These are phyloP conservation scores for Kryptolebias marmoratus DNA, from an alignment of 2,113 vertebrate genomes.

Conservation along the genomic window DNA sequence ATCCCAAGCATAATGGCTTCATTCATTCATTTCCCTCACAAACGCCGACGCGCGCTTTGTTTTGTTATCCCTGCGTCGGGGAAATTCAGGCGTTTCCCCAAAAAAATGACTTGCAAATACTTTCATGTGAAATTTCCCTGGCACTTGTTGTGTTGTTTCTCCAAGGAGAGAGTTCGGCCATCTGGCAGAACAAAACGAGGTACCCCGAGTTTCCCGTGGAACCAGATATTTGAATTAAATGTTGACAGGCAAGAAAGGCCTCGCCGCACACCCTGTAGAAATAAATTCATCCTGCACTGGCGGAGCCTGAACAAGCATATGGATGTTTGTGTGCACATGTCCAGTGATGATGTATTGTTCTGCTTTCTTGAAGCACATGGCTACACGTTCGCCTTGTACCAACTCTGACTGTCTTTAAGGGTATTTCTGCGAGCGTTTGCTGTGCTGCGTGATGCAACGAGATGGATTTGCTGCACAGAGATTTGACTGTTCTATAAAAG, in stretches of 20 bases:
- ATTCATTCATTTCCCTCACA: constrained; percentile 43
- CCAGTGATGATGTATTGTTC: constrained; percentile 52
- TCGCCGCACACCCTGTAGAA: constrained; percentile 12
- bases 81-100: constrained; percentile 36
- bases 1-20: constrained; percentile 54
- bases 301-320: constrained; percentile 12
- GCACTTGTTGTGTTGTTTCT: constrained; percentile 33
- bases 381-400: neutral
- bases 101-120: constrained; percentile 46
- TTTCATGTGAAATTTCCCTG: constrained; percentile 39
- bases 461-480: too few species aligned
- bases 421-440: neutral
- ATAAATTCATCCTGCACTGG: constrained; percentile 17
- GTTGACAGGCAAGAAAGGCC: constrained; percentile 40
- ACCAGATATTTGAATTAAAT: constrained; percentile 25
- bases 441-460: too few species aligned
- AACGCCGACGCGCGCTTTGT: constrained; percentile 34
- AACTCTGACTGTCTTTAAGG: too few species aligned
- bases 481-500: too few species aligned
- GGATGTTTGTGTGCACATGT: constrained; percentile 51
- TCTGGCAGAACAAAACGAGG: constrained; percentile 41
- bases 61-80: constrained; percentile 27
- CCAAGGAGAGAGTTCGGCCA: constrained; percentile 24
- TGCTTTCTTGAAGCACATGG: constrained; percentile 26
- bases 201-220: constrained; percentile 26